Evolutionary conservation across 1,140 invertebrate species (phyloP), one percentile per base, ranked within the genome.

Genomic region (Sminthurinus signatus): DNA sequence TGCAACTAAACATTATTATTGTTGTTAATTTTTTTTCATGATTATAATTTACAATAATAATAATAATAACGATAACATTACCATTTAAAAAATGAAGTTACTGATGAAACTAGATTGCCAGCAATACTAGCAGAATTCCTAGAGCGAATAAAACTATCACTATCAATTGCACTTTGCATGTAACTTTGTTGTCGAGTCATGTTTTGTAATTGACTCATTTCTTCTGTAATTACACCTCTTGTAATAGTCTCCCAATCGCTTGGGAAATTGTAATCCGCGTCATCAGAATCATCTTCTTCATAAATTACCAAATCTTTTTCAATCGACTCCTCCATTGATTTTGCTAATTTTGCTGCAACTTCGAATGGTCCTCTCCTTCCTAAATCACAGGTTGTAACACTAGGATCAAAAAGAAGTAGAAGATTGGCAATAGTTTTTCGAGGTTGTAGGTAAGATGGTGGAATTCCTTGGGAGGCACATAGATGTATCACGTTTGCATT

Each of bases 401-500:
- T 67, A 84, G 81, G 77, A 74, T 87, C 82, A 32, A 90, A 75
- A 65, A 91, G 80, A 60, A 83, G 79, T 62, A 88, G 76, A 25
- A 92, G 74, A 77, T 91, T 91, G 68, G 85, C 82, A 32, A 91
- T 75, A 1, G 88, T 88, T 72, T 85, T 82, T 72, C 82, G 80
- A 27, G 87, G 83, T 74, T 85, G 81, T 25, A 91, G 73, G 4
- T 80, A 75, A 14, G 81, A 77, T 27, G 82, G 73, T 73, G 43
- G 19, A 29, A 70, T 59, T 86, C 80, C 14, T 76, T 91, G 88
- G 1, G 85, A 85, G 68, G 89, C 85, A 75, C 89, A 91, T 61
- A 92, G 76, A 76, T 89, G 86, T 68, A 92, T 76, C 46, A 92
- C 82, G 74, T 92, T 92, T 58, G 86, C 83, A 78, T 92, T 91